phyloP scores from a whole-genome alignment of 2,888 invertebrate species.

The Masnerella sp. region DNA sequence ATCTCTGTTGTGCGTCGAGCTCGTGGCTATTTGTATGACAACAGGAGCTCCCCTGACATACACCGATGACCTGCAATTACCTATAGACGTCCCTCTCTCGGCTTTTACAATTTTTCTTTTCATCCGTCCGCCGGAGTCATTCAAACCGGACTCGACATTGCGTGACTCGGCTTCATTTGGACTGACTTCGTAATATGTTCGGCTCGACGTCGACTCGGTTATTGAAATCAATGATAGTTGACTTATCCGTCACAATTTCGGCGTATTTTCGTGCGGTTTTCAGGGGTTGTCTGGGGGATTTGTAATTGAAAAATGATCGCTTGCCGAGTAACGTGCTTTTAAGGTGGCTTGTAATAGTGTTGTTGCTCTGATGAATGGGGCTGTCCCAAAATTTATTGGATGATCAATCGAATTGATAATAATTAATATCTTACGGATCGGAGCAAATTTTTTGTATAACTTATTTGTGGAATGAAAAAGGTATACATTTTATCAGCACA shows the following conservation, averaged over 20 bases:
- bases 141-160: slow-evolving; percentile 29
- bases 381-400: too few species aligned
- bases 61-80: slow-evolving; percentile 67
- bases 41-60: slow-evolving; percentile 64
- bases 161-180: slow-evolving; percentile 44
- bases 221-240: slow-evolving; percentile 22
- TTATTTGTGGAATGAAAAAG: too few species aligned
- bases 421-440: too few species aligned
- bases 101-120: slow-evolving; percentile 20
- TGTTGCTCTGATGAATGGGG: too few species aligned
- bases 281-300: not conserved
- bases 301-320: slow-evolving; percentile 11
- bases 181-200: slow-evolving; percentile 5
- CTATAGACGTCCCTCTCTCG: slow-evolving; percentile 33
- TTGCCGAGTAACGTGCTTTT: too few species aligned
- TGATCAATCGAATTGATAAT: too few species aligned
- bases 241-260: not conserved
- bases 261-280: slow-evolving; percentile 1
- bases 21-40: slow-evolving; percentile 73
- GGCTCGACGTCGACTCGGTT: slow-evolving; percentile 3
- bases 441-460: too few species aligned
- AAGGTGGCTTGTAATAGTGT: too few species aligned
- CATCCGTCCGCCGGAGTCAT: slow-evolving; percentile 19
- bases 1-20: slow-evolving; percentile 65
- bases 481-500: too few species aligned